Evolutionary conservation across 53 echinoderm and acorn worm genomes (phyloP).

Genomic region (Luidia sarsii): DNA sequence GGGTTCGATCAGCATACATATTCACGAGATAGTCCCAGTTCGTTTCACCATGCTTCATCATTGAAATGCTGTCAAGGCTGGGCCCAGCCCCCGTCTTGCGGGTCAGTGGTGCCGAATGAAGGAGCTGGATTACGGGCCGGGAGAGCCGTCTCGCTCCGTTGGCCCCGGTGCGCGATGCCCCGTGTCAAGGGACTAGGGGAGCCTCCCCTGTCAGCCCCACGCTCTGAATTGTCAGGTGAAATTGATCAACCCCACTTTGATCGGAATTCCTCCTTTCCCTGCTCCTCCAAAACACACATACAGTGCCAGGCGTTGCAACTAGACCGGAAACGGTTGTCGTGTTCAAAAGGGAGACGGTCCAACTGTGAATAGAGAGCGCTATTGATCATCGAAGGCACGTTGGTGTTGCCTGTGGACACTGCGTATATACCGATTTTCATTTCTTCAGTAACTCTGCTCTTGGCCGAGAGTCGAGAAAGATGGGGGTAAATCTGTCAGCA

Average conservation of each 20-base stretch:
- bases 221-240: conserved; percentile 13
- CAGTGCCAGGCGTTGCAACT: no score
- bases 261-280: conserved; percentile 7
- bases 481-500: neutral
- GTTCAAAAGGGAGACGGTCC: neutral
- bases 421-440: no score
- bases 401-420: neutral
- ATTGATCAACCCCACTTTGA: conserved; percentile 18
- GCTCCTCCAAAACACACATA: neutral
- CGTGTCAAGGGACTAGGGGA: no score
- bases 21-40: no score
- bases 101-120: conserved; percentile 12
- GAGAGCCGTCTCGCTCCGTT: conserved; percentile 14
- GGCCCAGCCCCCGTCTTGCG: neutral
- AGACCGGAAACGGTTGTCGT: conserved; percentile 12
- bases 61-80: no score
- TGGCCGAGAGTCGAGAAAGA: no score
- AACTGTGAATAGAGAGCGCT: conserved; percentile 34
- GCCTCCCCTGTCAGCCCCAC: no score
- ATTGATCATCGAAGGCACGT: conserved; percentile 4
- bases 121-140: neutral
- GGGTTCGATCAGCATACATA: no score
- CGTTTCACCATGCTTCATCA: no score
- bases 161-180: no score
- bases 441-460: no score